Conservation (phyloP, 2,113 vertebrate genomes). For the Arenaria interpres region DNA sequence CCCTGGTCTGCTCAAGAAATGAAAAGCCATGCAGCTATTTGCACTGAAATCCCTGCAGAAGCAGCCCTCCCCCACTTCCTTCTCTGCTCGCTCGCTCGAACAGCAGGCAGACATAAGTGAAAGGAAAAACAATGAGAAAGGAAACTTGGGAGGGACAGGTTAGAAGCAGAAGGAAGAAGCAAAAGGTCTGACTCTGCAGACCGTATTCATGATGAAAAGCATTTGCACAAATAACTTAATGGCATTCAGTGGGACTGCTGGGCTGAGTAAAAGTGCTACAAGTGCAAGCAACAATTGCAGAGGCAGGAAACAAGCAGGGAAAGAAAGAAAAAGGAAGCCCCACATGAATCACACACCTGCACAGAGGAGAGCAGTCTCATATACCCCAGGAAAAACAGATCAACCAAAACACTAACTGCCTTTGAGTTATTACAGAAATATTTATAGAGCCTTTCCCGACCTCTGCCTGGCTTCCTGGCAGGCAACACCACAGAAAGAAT, state of each 20-base stretch:
- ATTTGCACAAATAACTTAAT: slow-evolving; percentile 42
- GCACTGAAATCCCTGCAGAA: slow-evolving; percentile 27
- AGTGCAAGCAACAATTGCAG: slow-evolving; percentile 38
- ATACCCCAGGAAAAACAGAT: slow-evolving; percentile 53
- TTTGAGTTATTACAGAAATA: slow-evolving; percentile 53
- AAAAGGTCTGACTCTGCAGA: slow-evolving; percentile 61
- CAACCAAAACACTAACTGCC: slow-evolving; percentile 20
- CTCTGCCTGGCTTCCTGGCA: slow-evolving; percentile 58
- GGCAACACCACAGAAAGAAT: slow-evolving; percentile 40
- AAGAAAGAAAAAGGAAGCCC: slow-evolving; percentile 58
- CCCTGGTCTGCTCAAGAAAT: slow-evolving; percentile 39
- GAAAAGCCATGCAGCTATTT: background rate
- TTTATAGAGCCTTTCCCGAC: slow-evolving; percentile 45
- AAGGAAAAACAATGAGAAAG: slow-evolving; percentile 68
- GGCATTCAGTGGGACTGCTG: background rate
- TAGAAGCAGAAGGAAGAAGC: slow-evolving; percentile 67
- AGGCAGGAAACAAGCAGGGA: slow-evolving; percentile 61
- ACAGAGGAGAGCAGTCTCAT: slow-evolving; percentile 2
- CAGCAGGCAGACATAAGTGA: slow-evolving; percentile 61
- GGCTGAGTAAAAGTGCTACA: slow-evolving; percentile 38
- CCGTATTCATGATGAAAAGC: slow-evolving; percentile 3
- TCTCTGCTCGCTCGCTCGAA: slow-evolving; percentile 6
- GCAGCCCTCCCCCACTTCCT: slow-evolving; percentile 57
- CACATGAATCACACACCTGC: slow-evolving; percentile 48
- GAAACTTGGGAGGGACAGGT: slow-evolving; percentile 67